Conservation (phyloP, 2,113 vertebrate genomes). For the Elaphurus davidianus region DNA sequence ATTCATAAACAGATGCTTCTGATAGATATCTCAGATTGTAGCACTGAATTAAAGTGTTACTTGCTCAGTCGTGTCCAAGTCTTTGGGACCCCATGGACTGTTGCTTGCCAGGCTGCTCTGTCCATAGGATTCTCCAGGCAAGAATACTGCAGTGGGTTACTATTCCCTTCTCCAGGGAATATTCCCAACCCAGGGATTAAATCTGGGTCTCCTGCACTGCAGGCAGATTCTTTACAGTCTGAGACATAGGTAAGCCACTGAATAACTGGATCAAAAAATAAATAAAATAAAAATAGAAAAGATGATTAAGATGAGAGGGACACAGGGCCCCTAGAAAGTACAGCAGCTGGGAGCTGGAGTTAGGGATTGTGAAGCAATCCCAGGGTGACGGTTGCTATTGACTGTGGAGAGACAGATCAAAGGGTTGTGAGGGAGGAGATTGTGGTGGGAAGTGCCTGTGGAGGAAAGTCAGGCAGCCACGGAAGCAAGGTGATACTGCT, state of each 20-base stretch:
- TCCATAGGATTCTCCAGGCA: not conserved
- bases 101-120: not conserved
- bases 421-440: fast-evolving
- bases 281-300: not conserved
- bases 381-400: not conserved
- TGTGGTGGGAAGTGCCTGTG: not conserved
- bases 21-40: not conserved
- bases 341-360: not conserved
- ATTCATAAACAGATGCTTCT: not conserved
- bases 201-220: not conserved
- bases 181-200: not conserved
- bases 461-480: not conserved
- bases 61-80: not conserved
- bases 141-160: not conserved
- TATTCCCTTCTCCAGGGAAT: not conserved
- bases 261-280: not conserved
- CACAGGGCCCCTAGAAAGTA: not conserved
- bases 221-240: not conserved
- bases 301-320: not conserved
- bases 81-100: not conserved
- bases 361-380: not conserved
- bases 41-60: not conserved
- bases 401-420: not conserved
- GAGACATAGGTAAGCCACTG: not conserved
- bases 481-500: not conserved